Evolutionary conservation across 2,113 vertebrate genomes (phyloP), one percentile per base, ranked within the genome.

Genomic region (Macrotus californicus): DNA sequence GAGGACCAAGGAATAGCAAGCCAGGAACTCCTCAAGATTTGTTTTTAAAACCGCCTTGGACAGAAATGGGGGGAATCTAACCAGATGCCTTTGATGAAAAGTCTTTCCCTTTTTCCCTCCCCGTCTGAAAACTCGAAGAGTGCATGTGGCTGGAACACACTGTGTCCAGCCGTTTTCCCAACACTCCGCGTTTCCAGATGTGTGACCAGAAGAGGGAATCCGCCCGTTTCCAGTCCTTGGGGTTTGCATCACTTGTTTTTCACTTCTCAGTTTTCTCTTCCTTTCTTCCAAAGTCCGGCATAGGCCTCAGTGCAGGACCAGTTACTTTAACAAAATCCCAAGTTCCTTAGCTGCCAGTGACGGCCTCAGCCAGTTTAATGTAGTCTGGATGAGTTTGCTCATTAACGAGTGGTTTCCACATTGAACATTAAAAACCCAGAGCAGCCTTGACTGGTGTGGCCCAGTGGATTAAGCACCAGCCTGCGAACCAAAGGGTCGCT

Each of bases 221-320:
- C 94, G 97, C 97, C 97, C 96, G 95, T 21, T 96, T 96, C 97
- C 95, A 98, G 97, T 0, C 98, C 91, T 87, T 2, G 98, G 97
- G 97, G 95, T 97, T 98, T 98, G 95, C 98, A 97, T 98, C 98
- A 98, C 98, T 98, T 98, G 98, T 98, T 98, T 98, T 98, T 94
- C 97, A 97, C 94, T 93, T 98, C 96, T 96, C 11, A 24, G 41
- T 96, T 96, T 97, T 97, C 97, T 98, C 50, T 97, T 97, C 95
- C 94, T 95, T 96, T 93, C 97, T 97, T 97, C 97, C 96, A 95
- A 97, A 97, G 94, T 82, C 97, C 97, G 97, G 97, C 95, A 93
- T 94, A 87, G 75, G 94, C 97, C 97, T 84, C 81, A 11, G 67
- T 19, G 41, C 77, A 82, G 86, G 86, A 93, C 36, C 24, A 69